Conservation (phyloP, 1,140 invertebrate genomes). For the Delia radicum region DNA sequence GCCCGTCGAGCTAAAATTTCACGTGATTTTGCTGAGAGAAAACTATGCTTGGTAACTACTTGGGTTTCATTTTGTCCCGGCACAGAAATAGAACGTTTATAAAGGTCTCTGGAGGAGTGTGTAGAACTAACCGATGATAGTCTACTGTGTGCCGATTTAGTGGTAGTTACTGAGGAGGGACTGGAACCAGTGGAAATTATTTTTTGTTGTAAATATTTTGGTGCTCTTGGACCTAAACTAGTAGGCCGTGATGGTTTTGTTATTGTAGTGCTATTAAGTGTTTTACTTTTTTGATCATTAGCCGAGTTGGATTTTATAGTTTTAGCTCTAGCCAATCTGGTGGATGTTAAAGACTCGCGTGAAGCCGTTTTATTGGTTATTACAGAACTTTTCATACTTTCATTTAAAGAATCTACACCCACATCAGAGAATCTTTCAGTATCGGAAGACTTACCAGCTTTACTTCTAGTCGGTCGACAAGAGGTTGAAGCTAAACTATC, state of each 20-base stretch:
- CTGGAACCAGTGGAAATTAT: conserved; percentile 50
- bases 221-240: conserved; percentile 35
- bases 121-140: conserved; percentile 48
- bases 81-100: conserved; percentile 51
- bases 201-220: conserved; percentile 44
- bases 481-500: conserved; percentile 59
- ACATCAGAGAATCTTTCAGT: conserved; percentile 55
- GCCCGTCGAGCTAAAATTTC: conserved; percentile 51
- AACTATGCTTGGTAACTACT: conserved; percentile 38
- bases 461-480: conserved; percentile 28
- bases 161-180: conserved; percentile 50
- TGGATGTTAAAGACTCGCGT: conserved; percentile 46
- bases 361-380: conserved; percentile 55
- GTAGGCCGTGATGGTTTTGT: conserved; percentile 11
- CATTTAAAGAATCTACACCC: conserved; percentile 60
- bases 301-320: neutral
- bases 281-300: conserved; percentile 19
- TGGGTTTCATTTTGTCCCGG: conserved; percentile 28
- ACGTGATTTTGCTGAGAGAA: conserved; percentile 51
- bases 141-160: conserved; percentile 50
- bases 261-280: conserved; percentile 9
- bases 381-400: conserved; percentile 57
- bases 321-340: conserved; percentile 26
- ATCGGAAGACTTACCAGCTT: conserved; percentile 17
- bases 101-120: conserved; percentile 45